Percentiles rank a stretch among this genome's conserved stretches.
These are phyloP conservation scores for Porites divaricata DNA, from an alignment of 92 coral and sea anemone species.

Conservation along the genomic window DNA sequence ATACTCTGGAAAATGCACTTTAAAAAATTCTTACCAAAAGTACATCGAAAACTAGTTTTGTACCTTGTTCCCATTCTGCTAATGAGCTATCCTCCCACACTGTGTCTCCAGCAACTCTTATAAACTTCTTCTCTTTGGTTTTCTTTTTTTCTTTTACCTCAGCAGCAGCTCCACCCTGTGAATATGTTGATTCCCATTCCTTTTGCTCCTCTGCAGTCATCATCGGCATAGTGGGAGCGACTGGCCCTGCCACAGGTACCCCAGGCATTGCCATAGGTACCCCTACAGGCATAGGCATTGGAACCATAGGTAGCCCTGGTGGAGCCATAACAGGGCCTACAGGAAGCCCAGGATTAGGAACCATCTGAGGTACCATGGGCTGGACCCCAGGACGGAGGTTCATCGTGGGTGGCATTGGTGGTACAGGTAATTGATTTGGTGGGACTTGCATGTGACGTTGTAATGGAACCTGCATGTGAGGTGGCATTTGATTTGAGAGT, in stretches of 20 bases:
- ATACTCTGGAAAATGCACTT: too few species aligned
- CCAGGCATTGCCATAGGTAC: conserved; percentile 59
- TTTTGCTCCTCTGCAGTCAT: conserved; percentile 95
- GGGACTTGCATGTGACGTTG: conserved; percentile 41
- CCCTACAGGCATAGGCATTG: conserved; percentile 71
- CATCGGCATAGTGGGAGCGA: conserved; percentile 56
- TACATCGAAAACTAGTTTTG: neutral
- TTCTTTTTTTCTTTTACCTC: conserved; percentile 87
- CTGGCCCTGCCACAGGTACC: conserved; percentile 43
- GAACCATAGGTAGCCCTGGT: conserved; percentile 64
- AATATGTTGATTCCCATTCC: conserved; percentile 98
- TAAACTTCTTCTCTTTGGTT: conserved; percentile 80
- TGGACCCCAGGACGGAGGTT: conserved; percentile 35
- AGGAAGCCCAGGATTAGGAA: conserved; percentile 34
- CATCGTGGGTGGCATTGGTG: conserved; percentile 68
- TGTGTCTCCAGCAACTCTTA: conserved; percentile 93
- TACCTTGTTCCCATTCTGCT: conserved; percentile 94
- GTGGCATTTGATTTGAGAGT: conserved; percentile 19
- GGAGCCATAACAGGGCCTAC: conserved; percentile 61
- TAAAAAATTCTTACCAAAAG: neutral
- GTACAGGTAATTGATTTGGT: conserved; percentile 78
- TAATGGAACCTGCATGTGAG: conserved; percentile 48
- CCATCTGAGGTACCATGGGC: conserved; percentile 42
- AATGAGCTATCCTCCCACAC: conserved; percentile 96
- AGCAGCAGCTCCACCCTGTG: conserved; percentile 64